Percentiles rank a stretch among this genome's conserved stretches.
These are phyloP conservation scores for Acanthurus tractus DNA, from an alignment of 2,797 vertebrate species.

Conservation along the genomic window DNA sequence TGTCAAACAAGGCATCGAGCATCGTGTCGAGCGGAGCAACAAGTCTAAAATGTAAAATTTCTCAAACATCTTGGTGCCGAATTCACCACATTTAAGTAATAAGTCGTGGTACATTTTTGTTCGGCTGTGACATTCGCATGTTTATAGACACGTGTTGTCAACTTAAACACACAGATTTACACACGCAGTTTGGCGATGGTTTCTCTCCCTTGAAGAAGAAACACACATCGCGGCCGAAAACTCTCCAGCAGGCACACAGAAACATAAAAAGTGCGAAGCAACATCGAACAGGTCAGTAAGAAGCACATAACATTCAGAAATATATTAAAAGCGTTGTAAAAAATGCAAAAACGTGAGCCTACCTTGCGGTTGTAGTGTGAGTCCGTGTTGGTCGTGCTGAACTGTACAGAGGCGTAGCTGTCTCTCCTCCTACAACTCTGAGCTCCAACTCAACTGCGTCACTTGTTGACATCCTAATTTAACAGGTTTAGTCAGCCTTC, in stretches of 20 bases:
- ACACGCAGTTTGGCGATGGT: constrained; percentile 12
- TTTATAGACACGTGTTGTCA: background rate
- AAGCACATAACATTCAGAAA: fast-evolving
- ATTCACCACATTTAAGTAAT: fast-evolving
- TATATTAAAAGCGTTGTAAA: background rate
- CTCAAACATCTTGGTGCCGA: background rate
- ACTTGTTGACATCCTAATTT: constrained; percentile 77
- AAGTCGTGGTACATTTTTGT: fast-evolving
- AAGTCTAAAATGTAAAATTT: background rate
- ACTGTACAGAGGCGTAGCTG: constrained; percentile 27
- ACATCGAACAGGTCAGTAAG: background rate
- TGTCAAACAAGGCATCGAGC: background rate
- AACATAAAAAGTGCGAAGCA: background rate
- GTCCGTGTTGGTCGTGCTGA: background rate
- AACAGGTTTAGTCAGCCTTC: constrained; percentile 58
- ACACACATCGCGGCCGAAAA: background rate
- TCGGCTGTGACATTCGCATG: fast-evolving
- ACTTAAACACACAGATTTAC: constrained; percentile 7
- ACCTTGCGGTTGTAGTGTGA: constrained; percentile 42
- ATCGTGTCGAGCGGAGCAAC: background rate
- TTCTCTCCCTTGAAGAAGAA: background rate
- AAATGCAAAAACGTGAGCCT: background rate
- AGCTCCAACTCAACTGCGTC: constrained; percentile 68
- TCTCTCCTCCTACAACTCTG: constrained; percentile 60
- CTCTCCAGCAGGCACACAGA: background rate